phyloP scores from a whole-genome alignment of 2,113 vertebrate species.

The Hymenochirus boettgeri region DNA sequence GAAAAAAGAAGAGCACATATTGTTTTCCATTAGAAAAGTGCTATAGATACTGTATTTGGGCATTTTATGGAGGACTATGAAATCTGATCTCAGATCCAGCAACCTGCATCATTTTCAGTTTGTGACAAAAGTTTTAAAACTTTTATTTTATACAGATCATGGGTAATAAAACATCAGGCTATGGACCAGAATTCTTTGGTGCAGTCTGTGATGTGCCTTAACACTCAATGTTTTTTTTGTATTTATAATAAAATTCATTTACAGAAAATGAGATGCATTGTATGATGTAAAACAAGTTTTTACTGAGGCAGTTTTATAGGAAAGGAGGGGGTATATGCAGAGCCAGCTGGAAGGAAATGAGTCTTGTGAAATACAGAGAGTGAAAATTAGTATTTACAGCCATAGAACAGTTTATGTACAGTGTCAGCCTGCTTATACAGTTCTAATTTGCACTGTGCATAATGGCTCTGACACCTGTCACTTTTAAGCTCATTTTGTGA shows the following conservation, averaged over 20 bases:
- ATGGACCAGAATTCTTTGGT: no score
- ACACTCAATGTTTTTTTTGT: not conserved
- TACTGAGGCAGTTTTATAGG: slow-evolving; percentile 20
- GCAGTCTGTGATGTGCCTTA: no score
- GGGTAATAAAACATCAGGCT: no score
- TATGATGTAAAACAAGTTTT: slow-evolving; percentile 8
- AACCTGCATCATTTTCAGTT: no score
- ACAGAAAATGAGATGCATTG: not conserved
- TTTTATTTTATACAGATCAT: no score
- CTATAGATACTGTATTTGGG: no score
- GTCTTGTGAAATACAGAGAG: slow-evolving; percentile 12
- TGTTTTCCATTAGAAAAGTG: no score
- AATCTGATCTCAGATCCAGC: no score
- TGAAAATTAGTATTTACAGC: slow-evolving; percentile 1
- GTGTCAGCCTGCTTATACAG: not conserved
- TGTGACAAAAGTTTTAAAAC: no score
- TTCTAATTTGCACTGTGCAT: not conserved
- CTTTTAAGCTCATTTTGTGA: slow-evolving; percentile 12
- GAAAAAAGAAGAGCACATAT: no score
- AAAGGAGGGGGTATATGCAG: slow-evolving; percentile 10
- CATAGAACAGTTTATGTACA: not conserved
- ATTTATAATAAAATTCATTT: not conserved
- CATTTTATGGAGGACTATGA: no score
- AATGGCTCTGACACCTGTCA: slow-evolving; percentile 11
- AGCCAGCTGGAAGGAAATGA: slow-evolving; percentile 3